Evolutionary conservation across 1,140 invertebrate genomes (phyloP), one percentile per base, ranked within the genome.

Genomic region (Zaprionus ghesquierei): DNA sequence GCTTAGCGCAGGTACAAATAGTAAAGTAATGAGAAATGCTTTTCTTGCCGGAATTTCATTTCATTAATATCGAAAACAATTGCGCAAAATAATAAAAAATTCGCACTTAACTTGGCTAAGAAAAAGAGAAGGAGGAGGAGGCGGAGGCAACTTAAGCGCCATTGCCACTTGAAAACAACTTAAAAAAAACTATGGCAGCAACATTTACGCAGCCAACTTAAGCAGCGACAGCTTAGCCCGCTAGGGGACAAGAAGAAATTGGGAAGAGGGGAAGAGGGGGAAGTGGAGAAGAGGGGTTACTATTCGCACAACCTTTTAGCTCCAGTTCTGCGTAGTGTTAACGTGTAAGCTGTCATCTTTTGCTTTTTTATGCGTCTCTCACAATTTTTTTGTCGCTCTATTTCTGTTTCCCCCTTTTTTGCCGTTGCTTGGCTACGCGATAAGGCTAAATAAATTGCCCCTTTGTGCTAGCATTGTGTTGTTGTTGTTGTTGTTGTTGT

Each of bases 391-490:
- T 35, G 6, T 25, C 3, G 20, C 8, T 54, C 5, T 5, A 23
- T 44, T 15, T 25, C 13, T 33, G 3, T 13, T 31, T n/a, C n/a
- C n/a, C 10, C 51, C 38, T 12, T 33, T 41, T n/a, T 8, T n/a
- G 6, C 27, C 20, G 38, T 65, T 46, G 35, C 18, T 15, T 12
- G 13, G 38, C n/a, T 15, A n/a, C n/a, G n/a, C 53, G 38, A 56
- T 49, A 56, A 49, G 53, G 29, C 27, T 20, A 66, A 49, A 35
- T 35, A 66, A 56, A 66, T 46, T 56, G 15, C 53, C 41, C 22
- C 33, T 2, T 55, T 65, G n/a, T 31, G 15, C 35, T 62, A 25
- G n/a, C 38, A 63, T 46, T 69, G 27, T 54, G 13, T 29, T 25
- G 9, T 61, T 56, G 0, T 15, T 44, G 33, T n/a, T 15, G 15